phyloP scores from a whole-genome alignment of 2,113 vertebrate species.

The Chionomys nivalis region DNA sequence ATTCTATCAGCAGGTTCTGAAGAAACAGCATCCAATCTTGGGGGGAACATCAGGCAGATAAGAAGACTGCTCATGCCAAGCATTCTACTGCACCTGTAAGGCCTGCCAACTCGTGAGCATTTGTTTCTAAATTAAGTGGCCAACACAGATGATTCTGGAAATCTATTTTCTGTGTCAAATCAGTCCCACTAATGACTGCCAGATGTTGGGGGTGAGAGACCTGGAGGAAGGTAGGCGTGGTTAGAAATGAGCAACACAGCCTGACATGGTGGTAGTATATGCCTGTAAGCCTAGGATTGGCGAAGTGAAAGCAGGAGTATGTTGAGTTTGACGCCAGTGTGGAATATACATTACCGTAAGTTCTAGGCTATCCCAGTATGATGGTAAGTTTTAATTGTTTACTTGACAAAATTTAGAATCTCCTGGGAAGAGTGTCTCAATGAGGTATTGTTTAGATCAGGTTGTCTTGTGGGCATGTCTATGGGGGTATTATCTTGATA shows the following conservation, averaged over 20 bases:
- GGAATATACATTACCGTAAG: background rate
- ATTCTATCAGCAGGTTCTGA: conserved; percentile 23
- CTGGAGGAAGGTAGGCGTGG: background rate
- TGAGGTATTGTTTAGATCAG: background rate
- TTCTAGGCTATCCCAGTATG: background rate
- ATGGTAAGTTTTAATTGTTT: background rate
- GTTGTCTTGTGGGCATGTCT: background rate
- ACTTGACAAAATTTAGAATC: background rate
- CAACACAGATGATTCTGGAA: conserved; percentile 75
- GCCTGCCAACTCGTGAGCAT: conserved; percentile 43
- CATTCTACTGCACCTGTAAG: background rate
- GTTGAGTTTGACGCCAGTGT: background rate
- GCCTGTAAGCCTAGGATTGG: background rate
- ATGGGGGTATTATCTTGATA: background rate
- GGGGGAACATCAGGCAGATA: background rate
- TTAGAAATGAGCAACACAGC: background rate
- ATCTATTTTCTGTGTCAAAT: conserved; percentile 51
- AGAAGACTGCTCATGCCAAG: background rate
- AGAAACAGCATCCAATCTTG: conserved; percentile 4
- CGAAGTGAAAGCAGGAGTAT: background rate
- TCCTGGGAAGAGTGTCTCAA: background rate
- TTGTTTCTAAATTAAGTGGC: conserved; percentile 76
- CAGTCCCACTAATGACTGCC: conserved; percentile 47
- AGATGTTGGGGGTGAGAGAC: conserved; percentile 3
- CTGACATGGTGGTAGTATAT: background rate